These are phyloP conservation scores for Bombylius major DNA, from an alignment of 2,888 invertebrate species.

Conservation along the genomic window DNA sequence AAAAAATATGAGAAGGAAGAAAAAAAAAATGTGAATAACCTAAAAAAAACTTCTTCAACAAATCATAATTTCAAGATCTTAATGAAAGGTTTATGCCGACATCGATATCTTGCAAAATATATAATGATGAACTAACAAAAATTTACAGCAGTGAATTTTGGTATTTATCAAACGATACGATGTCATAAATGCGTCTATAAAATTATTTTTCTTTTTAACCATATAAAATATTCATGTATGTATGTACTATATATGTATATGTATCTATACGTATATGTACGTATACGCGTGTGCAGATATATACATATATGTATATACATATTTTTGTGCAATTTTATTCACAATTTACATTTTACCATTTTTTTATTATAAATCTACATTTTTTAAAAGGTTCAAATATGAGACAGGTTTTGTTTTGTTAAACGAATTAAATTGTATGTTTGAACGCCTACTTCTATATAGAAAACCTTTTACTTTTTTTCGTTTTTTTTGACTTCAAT, in stretches of 20 bases:
- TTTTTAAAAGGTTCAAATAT: not conserved
- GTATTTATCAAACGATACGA: too few relatives aligned
- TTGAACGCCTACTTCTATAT: slow-evolving; percentile 7
- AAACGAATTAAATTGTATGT: slow-evolving; percentile 6
- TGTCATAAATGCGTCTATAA: too few relatives aligned
- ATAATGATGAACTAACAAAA: slow-evolving; percentile 3
- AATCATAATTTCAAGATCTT: slow-evolving; percentile 7
- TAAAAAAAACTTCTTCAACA: not conserved
- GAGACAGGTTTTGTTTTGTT: slow-evolving; percentile 8
- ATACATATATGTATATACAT: too few relatives aligned
- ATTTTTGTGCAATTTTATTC: too few relatives aligned
- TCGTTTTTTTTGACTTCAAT: not conserved
- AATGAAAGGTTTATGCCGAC: slow-evolving; percentile 10
- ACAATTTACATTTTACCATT: too few relatives aligned
- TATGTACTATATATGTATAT: too few relatives aligned
- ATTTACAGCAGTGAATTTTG: not conserved
- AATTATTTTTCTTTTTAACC: too few relatives aligned
- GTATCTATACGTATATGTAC: too few relatives aligned
- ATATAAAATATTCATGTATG: too few relatives aligned
- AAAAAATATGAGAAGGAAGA: not conserved
- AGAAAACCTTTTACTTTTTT: not conserved
- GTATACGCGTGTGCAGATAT: too few relatives aligned
- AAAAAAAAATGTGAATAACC: not conserved
- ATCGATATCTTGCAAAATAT: slow-evolving; percentile 5
- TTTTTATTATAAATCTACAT: too few relatives aligned